A percentile compares a stretch with the other conserved stretches of the same genome.
Conservation (phyloP, 2,888 invertebrate genomes). For the Plebejus anna region DNA sequence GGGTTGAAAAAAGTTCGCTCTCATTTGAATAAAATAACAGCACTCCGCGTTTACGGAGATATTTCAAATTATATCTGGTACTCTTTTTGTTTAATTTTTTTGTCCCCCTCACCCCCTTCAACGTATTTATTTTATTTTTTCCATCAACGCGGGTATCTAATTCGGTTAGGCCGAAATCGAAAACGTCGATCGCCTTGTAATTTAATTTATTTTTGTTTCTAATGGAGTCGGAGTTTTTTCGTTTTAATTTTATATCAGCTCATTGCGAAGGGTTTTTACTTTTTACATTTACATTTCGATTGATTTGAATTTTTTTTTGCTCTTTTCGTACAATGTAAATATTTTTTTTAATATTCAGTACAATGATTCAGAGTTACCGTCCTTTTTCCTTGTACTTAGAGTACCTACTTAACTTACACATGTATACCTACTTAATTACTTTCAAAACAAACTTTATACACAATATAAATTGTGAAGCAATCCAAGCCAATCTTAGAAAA, state of each 20-base stretch:
- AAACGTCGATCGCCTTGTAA: constrained; percentile 79
- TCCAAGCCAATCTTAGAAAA: too few species aligned
- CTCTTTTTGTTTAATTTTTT: constrained; percentile 75
- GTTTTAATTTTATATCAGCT: constrained; percentile 70
- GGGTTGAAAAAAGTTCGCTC: constrained; percentile 77
- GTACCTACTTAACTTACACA: not conserved
- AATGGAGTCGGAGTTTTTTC: constrained; percentile 73
- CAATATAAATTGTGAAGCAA: too few species aligned
- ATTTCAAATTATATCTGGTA: constrained; percentile 80
- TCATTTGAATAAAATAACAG: constrained; percentile 81
- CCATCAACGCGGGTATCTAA: constrained; percentile 77
- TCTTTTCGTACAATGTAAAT: constrained; percentile 1
- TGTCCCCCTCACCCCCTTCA: constrained; percentile 47
- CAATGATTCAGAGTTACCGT: not conserved
- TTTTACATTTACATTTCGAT: constrained; percentile 22
- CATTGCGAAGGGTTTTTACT: constrained; percentile 17
- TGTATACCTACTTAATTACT: not conserved
- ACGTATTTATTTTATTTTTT: constrained; percentile 78
- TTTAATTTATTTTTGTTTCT: constrained; percentile 80
- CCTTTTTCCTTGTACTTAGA: not conserved
- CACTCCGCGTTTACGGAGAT: constrained; percentile 80
- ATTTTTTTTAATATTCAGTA: not conserved
- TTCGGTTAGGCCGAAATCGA: constrained; percentile 79
- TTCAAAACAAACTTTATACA: not conserved
- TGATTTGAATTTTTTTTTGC: constrained; percentile 26